These are phyloP conservation scores for Asobara japonica DNA, from an alignment of 1,140 invertebrate species.

Conservation along the genomic window DNA sequence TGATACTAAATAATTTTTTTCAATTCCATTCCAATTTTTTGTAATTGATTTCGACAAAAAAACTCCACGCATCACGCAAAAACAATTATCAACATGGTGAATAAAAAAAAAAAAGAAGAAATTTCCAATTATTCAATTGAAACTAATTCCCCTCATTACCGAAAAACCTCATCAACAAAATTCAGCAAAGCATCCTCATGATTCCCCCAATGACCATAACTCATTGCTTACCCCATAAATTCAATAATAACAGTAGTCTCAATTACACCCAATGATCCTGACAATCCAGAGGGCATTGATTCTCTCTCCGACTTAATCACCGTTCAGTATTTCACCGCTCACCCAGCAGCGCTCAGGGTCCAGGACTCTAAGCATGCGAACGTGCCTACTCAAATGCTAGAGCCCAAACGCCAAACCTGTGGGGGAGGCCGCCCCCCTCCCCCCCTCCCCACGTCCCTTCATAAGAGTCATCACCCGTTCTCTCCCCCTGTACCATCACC, in stretches of 20 bases:
- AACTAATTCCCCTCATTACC: neutral
- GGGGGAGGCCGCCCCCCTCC: conserved; percentile 30
- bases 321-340: conserved; percentile 31
- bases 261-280: conserved; percentile 58
- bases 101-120: neutral
- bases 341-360: neutral
- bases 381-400: neutral
- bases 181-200: neutral
- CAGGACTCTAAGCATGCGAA: neutral
- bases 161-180: neutral
- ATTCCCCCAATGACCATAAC: conserved; percentile 11
- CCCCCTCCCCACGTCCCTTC: neutral
- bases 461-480: conserved; percentile 36
- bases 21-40: too few species aligned
- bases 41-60: too few species aligned
- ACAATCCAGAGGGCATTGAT: conserved; percentile 44
- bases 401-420: neutral
- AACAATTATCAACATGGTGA: neutral
- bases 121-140: neutral
- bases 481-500: conserved; percentile 2
- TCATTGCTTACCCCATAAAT: conserved; percentile 7
- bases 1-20: too few species aligned
- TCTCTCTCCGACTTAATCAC: conserved; percentile 61
- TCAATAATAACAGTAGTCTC: conserved; percentile 57
- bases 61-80: too few species aligned